Percentiles rank a stretch among this genome's conserved stretches.
These are phyloP conservation scores for Scatophagus argus DNA, from an alignment of 2,113 vertebrate genomes.

Conservation along the genomic window DNA sequence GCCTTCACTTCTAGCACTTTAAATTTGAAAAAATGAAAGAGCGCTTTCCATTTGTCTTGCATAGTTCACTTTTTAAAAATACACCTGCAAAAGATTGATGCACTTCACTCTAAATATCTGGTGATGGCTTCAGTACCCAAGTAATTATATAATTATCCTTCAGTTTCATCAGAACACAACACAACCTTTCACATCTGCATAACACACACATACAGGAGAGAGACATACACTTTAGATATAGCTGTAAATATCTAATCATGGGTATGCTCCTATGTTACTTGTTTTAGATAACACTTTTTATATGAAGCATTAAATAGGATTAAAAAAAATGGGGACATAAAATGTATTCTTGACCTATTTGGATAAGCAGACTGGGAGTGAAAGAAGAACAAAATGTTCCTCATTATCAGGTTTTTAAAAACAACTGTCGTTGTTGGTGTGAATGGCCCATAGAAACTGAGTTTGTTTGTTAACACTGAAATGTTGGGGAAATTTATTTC, in stretches of 20 bases:
- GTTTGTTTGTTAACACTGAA: no score
- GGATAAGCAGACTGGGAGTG: neutral
- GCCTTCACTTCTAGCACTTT: no score
- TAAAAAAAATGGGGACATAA: neutral
- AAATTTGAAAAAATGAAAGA: no score
- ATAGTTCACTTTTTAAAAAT: constrained; percentile 43
- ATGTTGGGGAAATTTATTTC: no score
- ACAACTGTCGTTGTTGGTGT: no score
- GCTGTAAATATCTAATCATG: constrained; percentile 4
- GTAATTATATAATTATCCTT: neutral
- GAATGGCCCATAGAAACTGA: no score
- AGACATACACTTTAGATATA: neutral
- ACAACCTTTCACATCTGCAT: neutral
- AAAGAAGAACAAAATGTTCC: constrained; percentile 13
- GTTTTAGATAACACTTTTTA: neutral
- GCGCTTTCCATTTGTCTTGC: constrained; percentile 19
- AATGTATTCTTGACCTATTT: constrained; percentile 10
- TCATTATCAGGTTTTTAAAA: constrained; percentile 10
- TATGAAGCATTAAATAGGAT: neutral
- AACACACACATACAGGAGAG: neutral
- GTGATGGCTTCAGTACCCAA: neutral
- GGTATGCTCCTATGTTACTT: neutral
- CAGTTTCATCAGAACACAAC: neutral
- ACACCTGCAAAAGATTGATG: neutral
- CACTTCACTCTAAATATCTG: neutral